A percentile compares a stretch with the other conserved stretches of the same genome.
Evolutionary conservation across 2,797 vertebrate genomes (phyloP).

Genomic region (Alcedo atthis): DNA sequence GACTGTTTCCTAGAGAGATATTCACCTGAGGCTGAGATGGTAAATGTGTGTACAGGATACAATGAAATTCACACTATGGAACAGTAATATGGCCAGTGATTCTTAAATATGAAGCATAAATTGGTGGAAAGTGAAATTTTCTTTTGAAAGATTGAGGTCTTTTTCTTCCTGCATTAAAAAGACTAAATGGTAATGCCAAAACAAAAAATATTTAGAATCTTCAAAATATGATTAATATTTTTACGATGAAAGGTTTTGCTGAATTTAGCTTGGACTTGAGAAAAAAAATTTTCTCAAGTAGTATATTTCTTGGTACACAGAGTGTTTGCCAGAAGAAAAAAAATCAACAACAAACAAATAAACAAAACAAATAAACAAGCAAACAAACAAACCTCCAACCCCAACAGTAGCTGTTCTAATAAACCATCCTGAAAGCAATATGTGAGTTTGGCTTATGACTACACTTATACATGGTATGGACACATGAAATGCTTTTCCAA

Average conservation of each 20-base stretch:
- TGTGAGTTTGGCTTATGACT: not conserved
- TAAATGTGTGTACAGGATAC: not conserved
- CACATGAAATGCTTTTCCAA: not conserved
- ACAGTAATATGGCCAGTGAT: not conserved
- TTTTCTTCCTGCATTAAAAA: not conserved
- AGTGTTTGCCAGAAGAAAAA: not conserved
- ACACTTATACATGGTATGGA: not conserved
- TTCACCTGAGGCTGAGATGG: not conserved
- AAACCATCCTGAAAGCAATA: not conserved
- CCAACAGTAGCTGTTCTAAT: not conserved
- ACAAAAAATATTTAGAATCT: slow-evolving; percentile 3
- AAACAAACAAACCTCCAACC: too few species aligned
- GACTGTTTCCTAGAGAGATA: not conserved
- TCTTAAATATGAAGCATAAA: not conserved
- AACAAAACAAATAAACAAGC: too few species aligned
- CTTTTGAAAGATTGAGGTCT: not conserved
- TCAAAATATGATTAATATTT: not conserved
- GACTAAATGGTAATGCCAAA: not conserved
- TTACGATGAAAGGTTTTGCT: not conserved
- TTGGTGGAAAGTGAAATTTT: not conserved
- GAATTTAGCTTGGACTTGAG: not conserved
- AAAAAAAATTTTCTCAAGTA: too few species aligned
- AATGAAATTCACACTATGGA: not conserved
- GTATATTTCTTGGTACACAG: not conserved
- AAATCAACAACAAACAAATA: not conserved